These are phyloP conservation scores for Caloenas nicobarica DNA, from an alignment of 2,113 vertebrate species.

Conservation along the genomic window DNA sequence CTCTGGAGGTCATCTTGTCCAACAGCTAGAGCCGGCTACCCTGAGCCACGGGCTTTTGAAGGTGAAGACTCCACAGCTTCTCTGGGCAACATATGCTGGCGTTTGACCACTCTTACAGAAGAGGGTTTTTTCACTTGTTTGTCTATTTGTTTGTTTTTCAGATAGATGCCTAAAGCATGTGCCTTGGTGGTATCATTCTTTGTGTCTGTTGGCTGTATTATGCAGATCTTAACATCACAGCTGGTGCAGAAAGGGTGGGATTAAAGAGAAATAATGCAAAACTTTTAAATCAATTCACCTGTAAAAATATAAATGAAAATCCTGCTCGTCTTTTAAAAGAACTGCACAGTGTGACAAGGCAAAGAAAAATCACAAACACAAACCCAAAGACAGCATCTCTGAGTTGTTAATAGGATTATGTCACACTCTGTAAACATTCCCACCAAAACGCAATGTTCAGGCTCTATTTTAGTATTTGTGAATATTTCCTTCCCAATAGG, in stretches of 20 bases:
- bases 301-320: neutral
- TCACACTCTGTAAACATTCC: neutral
- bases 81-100: neutral
- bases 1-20: neutral
- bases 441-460: neutral
- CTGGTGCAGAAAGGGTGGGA: neutral
- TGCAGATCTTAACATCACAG: neutral
- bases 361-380: neutral
- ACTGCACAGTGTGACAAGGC: neutral
- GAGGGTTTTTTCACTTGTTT: neutral
- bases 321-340: neutral
- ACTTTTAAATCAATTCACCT: neutral
- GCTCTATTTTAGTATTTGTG: neutral
- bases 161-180: neutral
- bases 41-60: neutral
- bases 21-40: neutral
- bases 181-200: neutral
- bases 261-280: neutral
- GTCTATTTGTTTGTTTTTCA: neutral
- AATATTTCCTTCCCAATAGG: neutral
- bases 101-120: neutral
- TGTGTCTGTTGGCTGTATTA: neutral
- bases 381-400: neutral
- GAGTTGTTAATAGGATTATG: neutral
- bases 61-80: neutral